Evolutionary conservation across 2,797 vertebrate genomes (phyloP).

Genomic region (Myiotriccus ornatus): DNA sequence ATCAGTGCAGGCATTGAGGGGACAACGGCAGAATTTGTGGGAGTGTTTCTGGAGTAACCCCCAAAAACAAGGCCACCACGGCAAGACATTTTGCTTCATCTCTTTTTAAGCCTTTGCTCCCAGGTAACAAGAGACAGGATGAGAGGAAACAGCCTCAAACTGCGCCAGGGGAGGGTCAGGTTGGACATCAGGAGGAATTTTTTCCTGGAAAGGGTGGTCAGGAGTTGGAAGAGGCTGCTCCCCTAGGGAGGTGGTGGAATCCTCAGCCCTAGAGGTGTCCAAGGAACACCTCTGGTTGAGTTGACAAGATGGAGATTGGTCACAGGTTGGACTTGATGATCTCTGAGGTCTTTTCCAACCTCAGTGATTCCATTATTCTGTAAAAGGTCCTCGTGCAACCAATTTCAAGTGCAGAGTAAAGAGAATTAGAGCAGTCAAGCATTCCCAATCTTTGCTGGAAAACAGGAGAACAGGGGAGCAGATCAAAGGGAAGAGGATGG

Average conservation of each 20-base stretch:
- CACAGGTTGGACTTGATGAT: fast-evolving
- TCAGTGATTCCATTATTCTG: not conserved
- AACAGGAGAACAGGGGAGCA: not conserved
- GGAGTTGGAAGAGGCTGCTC: not conserved
- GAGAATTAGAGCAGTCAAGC: not conserved
- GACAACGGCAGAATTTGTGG: not conserved
- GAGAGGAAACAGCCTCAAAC: not conserved
- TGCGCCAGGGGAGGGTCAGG: not conserved
- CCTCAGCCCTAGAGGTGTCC: not conserved
- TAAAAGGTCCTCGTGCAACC: fast-evolving
- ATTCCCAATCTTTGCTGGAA: not conserved
- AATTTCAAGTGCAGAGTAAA: not conserved
- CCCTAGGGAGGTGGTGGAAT: not conserved
- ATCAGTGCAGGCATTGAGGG: not conserved
- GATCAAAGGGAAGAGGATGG: not conserved
- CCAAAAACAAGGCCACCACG: not conserved
- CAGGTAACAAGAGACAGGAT: not conserved
- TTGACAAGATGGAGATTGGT: not conserved
- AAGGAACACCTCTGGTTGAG: not conserved
- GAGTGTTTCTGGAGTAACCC: not conserved
- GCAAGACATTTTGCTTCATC: not conserved
- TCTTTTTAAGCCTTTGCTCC: not conserved
- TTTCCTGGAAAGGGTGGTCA: not conserved
- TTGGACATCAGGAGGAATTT: not conserved
- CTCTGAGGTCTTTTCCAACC: not conserved